Percentiles rank a stretch among this genome's conserved stretches.
Evolutionary conservation across 2,888 invertebrate species (phyloP).

Genomic region (Acleris literana): DNA sequence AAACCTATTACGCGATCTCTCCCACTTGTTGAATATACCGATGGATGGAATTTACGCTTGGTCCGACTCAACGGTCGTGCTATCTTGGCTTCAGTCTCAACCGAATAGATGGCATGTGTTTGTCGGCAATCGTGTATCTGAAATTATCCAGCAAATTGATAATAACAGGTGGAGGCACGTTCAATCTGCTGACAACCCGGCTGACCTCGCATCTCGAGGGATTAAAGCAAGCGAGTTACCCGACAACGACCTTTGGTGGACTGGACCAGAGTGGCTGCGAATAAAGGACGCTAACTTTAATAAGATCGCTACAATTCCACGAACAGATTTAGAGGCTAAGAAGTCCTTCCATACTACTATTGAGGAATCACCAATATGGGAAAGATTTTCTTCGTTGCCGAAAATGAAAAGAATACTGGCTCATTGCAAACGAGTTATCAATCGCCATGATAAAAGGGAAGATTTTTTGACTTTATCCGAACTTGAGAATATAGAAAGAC

Average conservation of each 20-base stretch:
- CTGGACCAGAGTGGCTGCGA: constrained; percentile 30
- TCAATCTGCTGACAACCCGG: constrained; percentile 3
- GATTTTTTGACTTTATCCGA: not conserved
- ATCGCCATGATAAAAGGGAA: not conserved
- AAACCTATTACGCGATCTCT: too few relatives aligned
- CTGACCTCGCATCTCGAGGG: constrained; percentile 3
- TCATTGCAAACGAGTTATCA: not conserved
- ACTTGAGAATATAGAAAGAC: not conserved
- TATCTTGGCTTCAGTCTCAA: constrained; percentile 29
- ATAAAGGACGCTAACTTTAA: not conserved
- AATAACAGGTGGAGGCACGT: constrained; percentile 38
- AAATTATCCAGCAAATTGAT: constrained; percentile 23
- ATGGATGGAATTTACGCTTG: too few relatives aligned
- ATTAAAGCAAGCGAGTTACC: constrained; percentile 13
- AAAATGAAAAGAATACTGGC: constrained; percentile 6
- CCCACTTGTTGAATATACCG: too few relatives aligned
- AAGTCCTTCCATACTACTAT: constrained; percentile 1
- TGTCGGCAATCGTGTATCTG: constrained; percentile 12
- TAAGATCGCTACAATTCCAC: too few relatives aligned
- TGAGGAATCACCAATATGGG: constrained; percentile 30
- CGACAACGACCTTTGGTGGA: constrained; percentile 28
- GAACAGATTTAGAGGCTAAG: not conserved
- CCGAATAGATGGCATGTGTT: constrained; percentile 18
- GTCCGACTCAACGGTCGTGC: too few relatives aligned
- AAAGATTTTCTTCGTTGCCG: not conserved